Evolutionary conservation across 2,797 vertebrate species (phyloP).

Genomic region (Atherinosoma microstoma): DNA sequence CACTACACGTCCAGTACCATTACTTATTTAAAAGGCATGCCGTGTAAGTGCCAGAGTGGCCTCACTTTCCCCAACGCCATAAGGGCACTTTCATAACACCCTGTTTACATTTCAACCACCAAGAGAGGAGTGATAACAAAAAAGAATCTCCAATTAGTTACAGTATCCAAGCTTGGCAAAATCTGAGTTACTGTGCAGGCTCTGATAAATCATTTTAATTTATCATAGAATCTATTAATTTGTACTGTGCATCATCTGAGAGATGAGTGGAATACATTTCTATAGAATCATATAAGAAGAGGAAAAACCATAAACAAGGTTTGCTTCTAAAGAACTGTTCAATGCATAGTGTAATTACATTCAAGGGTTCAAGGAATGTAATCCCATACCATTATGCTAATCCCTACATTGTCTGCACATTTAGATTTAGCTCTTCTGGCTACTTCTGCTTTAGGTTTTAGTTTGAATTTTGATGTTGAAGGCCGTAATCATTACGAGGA

Average conservation of each 20-base stretch:
- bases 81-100: conserved; percentile 84
- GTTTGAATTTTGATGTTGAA: conserved; percentile 19
- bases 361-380: neutral
- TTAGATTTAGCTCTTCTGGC: neutral
- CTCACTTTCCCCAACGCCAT: conserved; percentile 78
- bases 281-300: neutral
- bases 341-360: neutral
- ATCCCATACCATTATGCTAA: neutral
- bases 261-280: conserved; percentile 51
- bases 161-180: conserved; percentile 73
- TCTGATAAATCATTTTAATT: conserved; percentile 76
- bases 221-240: conserved; percentile 50
- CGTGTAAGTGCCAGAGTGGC: conserved; percentile 85
- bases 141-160: conserved; percentile 81
- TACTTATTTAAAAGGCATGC: conserved; percentile 88
- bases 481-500: conserved; percentile 25
- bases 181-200: conserved; percentile 43
- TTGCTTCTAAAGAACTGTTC: neutral
- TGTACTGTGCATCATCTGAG: conserved; percentile 57
- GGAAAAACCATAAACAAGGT: neutral
- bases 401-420: conserved; percentile 8
- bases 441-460: neutral
- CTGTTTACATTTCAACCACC: conserved; percentile 84
- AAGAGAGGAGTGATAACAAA: conserved; percentile 78
- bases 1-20: conserved; percentile 87